phyloP scores from a whole-genome alignment of 2,797 vertebrate genomes.

The Hippoglossus hippoglossus region DNA sequence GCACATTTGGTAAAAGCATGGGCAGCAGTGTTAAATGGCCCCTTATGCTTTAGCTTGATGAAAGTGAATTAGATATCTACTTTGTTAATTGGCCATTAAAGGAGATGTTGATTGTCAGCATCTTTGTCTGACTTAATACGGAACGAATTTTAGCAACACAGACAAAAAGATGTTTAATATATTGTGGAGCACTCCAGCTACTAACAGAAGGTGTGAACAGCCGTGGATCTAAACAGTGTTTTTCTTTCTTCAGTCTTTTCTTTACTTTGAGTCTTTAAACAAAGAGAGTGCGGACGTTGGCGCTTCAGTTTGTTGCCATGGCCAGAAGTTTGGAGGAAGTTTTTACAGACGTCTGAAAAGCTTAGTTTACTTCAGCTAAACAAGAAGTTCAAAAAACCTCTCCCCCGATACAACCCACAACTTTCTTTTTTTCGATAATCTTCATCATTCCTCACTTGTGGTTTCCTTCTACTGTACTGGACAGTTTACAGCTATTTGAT shows the following conservation, averaged over 20 bases:
- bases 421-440: not conserved
- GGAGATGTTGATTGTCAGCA: conserved; percentile 62
- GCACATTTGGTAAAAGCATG: conserved; percentile 56
- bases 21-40: conserved; percentile 55
- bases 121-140: conserved; percentile 64
- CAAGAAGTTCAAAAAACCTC: not conserved
- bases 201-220: conserved; percentile 12
- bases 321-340: conserved; percentile 3
- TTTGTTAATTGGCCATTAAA: conserved; percentile 66
- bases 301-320: too few relatives aligned
- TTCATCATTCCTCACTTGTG: too few relatives aligned
- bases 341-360: not conserved
- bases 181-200: not conserved
- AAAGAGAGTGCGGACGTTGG: not conserved
- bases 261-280: conserved; percentile 3
- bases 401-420: not conserved
- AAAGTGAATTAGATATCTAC: conserved; percentile 71
- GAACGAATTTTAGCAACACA: conserved; percentile 29
- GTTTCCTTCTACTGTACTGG: not conserved
- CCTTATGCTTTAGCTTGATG: conserved; percentile 70
- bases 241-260: not conserved
- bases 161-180: conserved; percentile 1
- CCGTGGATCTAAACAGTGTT: not conserved
- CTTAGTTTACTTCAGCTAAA: not conserved
- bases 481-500: conserved; percentile 32